Conservation (phyloP, 2,113 vertebrate species). For the Heloderma charlesbogerti region DNA sequence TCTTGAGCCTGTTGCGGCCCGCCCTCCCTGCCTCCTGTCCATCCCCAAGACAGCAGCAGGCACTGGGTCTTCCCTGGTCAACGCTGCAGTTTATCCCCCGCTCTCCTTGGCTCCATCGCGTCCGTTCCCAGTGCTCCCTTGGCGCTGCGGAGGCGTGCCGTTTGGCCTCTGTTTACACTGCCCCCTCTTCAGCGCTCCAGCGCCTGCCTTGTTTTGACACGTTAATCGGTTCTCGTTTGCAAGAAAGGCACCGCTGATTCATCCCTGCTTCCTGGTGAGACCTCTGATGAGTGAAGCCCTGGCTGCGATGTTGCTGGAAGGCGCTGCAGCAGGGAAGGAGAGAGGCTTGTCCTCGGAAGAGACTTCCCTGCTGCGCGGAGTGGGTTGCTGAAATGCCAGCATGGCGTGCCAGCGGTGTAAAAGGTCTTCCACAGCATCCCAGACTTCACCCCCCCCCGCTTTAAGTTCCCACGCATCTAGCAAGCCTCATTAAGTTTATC, state of each 20-base stretch:
- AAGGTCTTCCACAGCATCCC: background rate
- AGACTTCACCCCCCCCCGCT: no score
- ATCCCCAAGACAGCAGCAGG: no score
- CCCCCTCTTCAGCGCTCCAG: background rate
- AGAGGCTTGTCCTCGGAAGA: background rate
- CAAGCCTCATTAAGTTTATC: no score
- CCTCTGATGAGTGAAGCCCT: background rate
- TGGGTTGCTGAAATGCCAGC: no score
- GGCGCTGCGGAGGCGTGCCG: background rate
- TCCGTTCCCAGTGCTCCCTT: no score
- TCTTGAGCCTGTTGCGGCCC: no score
- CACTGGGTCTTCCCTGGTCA: no score
- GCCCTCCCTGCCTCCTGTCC: no score
- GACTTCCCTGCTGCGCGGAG: background rate
- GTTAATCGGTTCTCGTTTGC: background rate
- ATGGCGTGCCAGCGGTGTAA: background rate
- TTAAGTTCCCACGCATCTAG: no score
- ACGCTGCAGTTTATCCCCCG: no score
- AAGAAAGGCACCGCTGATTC: background rate
- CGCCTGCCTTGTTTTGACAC: slow-evolving; percentile 2
- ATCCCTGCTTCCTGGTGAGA: background rate
- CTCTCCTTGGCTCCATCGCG: no score
- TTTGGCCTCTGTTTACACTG: background rate
- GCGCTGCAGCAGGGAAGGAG: background rate
- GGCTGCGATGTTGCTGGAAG: background rate